Evolutionary conservation across 2,888 invertebrate species (phyloP).

Genomic region (Chloroclysta siterata): DNA sequence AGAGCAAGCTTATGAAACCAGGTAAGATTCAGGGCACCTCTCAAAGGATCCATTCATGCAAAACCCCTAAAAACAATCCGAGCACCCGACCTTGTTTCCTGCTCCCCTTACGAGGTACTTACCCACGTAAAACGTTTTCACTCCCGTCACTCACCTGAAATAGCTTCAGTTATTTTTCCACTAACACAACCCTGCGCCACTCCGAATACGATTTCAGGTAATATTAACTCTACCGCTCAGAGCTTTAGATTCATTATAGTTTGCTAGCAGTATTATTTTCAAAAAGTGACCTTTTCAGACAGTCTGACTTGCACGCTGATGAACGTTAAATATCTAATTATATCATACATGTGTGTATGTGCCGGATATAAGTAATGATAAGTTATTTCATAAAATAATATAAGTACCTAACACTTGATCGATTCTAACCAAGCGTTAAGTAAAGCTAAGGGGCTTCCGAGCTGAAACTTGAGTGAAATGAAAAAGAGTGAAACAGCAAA

Average conservation of each 20-base stretch:
- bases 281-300: background rate
- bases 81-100: slow-evolving; percentile 22
- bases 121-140: slow-evolving; percentile 23
- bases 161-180: slow-evolving; percentile 25
- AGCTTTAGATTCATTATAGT: background rate
- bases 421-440: no score
- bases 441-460: no score
- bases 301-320: background rate
- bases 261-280: background rate
- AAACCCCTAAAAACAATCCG: slow-evolving; percentile 19
- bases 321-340: background rate
- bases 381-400: no score
- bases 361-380: no score
- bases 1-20: background rate
- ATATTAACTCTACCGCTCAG: background rate
- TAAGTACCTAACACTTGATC: no score
- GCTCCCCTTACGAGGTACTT: slow-evolving; percentile 23
- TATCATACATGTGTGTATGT: background rate
- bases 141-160: slow-evolving; percentile 35
- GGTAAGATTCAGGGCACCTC: background rate
- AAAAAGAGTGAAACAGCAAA: background rate
- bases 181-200: slow-evolving; percentile 8
- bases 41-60: slow-evolving; percentile 1
- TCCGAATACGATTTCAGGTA: background rate
- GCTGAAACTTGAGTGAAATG: background rate